Evolutionary conservation across 2,797 vertebrate genomes (phyloP).

Genomic region (Amazona finschi): DNA sequence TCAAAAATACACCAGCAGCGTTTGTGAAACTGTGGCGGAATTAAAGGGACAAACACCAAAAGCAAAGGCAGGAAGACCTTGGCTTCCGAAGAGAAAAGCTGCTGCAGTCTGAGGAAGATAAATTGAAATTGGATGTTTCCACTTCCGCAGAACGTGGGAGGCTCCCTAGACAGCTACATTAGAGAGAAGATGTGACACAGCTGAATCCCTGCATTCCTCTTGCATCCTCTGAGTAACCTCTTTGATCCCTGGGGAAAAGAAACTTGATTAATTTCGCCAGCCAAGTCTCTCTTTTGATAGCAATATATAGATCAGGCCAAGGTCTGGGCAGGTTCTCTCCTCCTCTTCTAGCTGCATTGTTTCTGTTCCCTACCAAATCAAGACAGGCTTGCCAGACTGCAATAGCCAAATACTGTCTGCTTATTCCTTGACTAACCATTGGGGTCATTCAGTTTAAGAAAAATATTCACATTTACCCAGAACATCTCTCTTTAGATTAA

Average conservation of each 20-base stretch:
- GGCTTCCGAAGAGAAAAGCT: not conserved
- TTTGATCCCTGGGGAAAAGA: not conserved
- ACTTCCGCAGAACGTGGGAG: conserved; percentile 4
- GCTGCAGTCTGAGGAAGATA: not conserved
- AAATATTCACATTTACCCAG: not conserved
- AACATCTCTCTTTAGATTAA: not conserved
- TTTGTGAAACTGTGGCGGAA: not conserved
- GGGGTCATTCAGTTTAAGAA: not conserved
- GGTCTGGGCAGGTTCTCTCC: not conserved
- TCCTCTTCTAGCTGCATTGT: not conserved
- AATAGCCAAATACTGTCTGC: not conserved
- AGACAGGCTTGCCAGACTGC: rapidly evolving
- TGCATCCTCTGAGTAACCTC: not conserved
- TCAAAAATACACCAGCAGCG: conserved; percentile 28
- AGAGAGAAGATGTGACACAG: conserved; percentile 22
- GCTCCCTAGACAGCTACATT: conserved; percentile 15
- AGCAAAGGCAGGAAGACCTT: not conserved
- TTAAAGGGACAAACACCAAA: conserved; percentile 39
- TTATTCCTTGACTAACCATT: not conserved
- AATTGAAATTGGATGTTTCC: conserved; percentile 14
- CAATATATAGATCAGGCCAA: not conserved
- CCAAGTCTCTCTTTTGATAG: not conserved
- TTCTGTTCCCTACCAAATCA: not conserved
- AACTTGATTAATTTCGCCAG: not conserved
- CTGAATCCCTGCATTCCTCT: not conserved